Evolutionary conservation across 2,888 invertebrate genomes (phyloP).

Genomic region (Homarus gammarus): DNA sequence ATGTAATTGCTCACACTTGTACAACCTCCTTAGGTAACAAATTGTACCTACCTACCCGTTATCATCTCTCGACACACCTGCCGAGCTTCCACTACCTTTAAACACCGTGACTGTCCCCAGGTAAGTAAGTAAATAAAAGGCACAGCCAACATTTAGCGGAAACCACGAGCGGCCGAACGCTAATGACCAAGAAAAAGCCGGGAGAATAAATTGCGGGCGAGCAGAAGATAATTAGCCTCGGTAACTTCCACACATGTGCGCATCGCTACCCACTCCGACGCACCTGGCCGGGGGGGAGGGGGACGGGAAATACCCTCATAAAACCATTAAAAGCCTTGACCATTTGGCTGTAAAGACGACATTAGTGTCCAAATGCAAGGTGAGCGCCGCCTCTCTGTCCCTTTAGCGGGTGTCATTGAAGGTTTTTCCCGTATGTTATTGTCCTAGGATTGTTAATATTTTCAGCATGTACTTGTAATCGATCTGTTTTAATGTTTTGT

Average conservation of each 20-base stretch:
- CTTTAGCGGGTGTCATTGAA: not conserved
- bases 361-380: not conserved
- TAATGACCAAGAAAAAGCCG: too few relatives aligned
- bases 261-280: not conserved
- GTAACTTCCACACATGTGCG: not conserved
- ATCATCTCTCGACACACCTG: too few relatives aligned
- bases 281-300: not conserved
- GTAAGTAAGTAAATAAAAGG: too few relatives aligned
- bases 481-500: not conserved
- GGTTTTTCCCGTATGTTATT: not conserved
- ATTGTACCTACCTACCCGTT: not conserved
- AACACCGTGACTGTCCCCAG: too few relatives aligned
- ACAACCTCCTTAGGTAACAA: not conserved
- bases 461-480: not conserved
- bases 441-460: not conserved
- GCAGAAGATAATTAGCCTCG: too few relatives aligned
- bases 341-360: not conserved
- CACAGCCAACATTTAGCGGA: too few relatives aligned
- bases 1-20: too few relatives aligned
- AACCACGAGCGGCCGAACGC: not conserved
- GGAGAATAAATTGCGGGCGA: too few relatives aligned
- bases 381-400: not conserved
- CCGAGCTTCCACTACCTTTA: too few relatives aligned
- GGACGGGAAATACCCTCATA: constrained; percentile 15
- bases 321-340: constrained; percentile 1